These are phyloP conservation scores for Ganaspis brasiliensis DNA, from an alignment of 2,888 invertebrate species.

Conservation along the genomic window DNA sequence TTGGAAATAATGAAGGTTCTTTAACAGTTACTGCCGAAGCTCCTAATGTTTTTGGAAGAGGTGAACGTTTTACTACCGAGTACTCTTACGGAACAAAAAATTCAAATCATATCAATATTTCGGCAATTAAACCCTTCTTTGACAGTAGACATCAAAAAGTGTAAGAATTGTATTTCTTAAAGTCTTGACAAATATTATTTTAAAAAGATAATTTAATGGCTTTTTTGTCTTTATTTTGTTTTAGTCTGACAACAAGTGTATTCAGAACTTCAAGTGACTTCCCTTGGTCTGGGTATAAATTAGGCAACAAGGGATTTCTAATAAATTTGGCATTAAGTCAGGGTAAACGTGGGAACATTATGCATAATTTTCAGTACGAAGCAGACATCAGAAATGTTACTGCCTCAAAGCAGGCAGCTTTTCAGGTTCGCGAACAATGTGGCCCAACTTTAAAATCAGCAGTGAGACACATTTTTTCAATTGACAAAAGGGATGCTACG, in stretches of 20 bases:
- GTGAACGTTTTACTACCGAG: constrained; percentile 91
- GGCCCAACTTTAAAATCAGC: constrained; percentile 96
- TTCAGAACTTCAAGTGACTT: constrained; percentile 90
- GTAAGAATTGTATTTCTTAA: constrained; percentile 81
- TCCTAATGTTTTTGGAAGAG: constrained; percentile 94
- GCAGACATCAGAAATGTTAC: constrained; percentile 91
- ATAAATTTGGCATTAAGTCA: constrained; percentile 89
- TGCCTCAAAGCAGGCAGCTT: constrained; percentile 88
- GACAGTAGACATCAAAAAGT: constrained; percentile 85
- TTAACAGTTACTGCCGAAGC: constrained; percentile 88
- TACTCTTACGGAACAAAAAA: constrained; percentile 92
- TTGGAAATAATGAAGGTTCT: constrained; percentile 96
- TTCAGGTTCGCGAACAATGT: constrained; percentile 93
- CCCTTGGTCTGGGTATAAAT: constrained; percentile 91
- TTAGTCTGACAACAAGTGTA: constrained; percentile 86
- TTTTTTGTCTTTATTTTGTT: constrained; percentile 38
- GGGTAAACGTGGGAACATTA: constrained; percentile 81
- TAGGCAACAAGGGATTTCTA: constrained; percentile 89
- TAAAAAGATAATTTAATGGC: constrained; percentile 32
- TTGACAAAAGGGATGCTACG: constrained; percentile 90
- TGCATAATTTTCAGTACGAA: constrained; percentile 94
- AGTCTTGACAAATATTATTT: constrained; percentile 10
- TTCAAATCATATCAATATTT: constrained; percentile 90
- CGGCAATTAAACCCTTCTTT: constrained; percentile 92
- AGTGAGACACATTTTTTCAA: constrained; percentile 88